A percentile compares a stretch with the other conserved stretches of the same genome.
Evolutionary conservation across 2,113 vertebrate species (phyloP).

Genomic region (Pitta sordida): DNA sequence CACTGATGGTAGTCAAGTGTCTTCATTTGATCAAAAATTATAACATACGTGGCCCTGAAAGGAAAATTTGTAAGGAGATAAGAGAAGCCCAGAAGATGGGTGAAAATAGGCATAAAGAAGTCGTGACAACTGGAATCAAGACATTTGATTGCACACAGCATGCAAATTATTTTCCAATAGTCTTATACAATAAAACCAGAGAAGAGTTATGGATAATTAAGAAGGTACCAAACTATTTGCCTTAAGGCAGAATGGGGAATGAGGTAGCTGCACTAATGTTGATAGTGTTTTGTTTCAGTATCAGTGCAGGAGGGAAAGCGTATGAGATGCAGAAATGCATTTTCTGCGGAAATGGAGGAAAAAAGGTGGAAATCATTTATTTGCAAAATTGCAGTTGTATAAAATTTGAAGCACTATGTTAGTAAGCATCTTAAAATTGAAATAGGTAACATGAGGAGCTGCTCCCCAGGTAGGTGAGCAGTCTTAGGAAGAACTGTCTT

Average conservation of each 20-base stretch:
- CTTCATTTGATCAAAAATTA: background rate
- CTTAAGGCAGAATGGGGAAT: background rate
- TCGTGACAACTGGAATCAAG: background rate
- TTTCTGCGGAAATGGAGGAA: background rate
- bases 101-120: background rate
- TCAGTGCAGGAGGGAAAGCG: background rate
- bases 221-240: background rate
- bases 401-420: background rate
- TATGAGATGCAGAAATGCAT: background rate
- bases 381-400: background rate
- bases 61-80: background rate
- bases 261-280: background rate
- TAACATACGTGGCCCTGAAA: background rate
- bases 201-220: background rate
- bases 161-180: no score
- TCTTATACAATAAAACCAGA: background rate
- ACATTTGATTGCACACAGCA: no score
- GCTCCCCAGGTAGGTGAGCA: background rate
- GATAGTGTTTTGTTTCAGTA: background rate
- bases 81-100: background rate
- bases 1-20: background rate
- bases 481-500: background rate
- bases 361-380: background rate
- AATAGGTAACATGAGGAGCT: background rate
- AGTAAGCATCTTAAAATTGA: background rate